Conservation (phyloP, 1,140 invertebrate species). For the Nymphalis io region DNA sequence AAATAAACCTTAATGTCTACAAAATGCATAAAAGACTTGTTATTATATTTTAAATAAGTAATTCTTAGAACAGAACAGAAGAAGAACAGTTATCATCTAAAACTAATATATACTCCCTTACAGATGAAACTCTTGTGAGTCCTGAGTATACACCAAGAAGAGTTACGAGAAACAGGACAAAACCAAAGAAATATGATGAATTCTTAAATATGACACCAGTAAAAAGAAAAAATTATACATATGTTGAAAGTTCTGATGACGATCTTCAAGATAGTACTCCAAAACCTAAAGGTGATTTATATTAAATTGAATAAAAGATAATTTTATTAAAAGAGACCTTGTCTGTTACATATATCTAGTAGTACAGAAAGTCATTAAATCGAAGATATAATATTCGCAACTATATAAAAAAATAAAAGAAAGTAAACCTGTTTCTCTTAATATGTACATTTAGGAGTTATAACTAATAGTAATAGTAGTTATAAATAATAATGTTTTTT, state of each 20-base stretch:
- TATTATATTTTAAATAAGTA: no score
- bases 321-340: background rate
- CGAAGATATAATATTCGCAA: no score
- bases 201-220: slow-evolving; percentile 55
- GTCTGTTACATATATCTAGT: background rate
- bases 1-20: no score
- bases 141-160: slow-evolving; percentile 49
- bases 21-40: no score
- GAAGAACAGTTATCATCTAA: no score
- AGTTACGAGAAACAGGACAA: slow-evolving; percentile 53
- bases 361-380: no score
- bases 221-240: slow-evolving; percentile 45
- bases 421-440: no score
- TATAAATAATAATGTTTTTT: no score
- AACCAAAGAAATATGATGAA: slow-evolving; percentile 68
- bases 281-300: slow-evolving; percentile 61
- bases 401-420: no score
- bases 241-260: slow-evolving; percentile 50
- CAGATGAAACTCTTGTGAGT: slow-evolving; percentile 17
- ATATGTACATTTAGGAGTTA: no score
- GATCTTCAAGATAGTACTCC: slow-evolving; percentile 43
- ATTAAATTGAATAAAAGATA: background rate
- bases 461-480: no score
- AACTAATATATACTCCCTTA: background rate
- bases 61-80: no score